Evolutionary conservation across 2,797 vertebrate genomes (phyloP).

Genomic region (Choloepus didactylus): DNA sequence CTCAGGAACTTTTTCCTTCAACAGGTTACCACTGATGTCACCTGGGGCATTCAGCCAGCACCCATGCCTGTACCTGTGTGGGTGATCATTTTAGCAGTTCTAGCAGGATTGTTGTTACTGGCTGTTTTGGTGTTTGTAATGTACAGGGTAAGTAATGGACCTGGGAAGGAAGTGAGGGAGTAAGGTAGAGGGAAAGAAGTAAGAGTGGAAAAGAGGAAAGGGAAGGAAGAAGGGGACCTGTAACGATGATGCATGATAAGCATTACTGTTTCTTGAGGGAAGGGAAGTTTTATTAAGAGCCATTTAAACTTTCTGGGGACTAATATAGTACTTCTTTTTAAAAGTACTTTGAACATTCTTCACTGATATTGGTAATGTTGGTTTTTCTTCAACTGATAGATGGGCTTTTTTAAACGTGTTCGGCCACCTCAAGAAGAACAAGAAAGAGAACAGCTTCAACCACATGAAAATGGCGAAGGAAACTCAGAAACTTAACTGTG

Average conservation of each 20-base stretch:
- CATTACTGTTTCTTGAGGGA: background rate
- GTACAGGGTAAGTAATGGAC: constrained; percentile 93
- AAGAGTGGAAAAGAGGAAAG: background rate
- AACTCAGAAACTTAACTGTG: constrained; percentile 93
- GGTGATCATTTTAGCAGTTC: constrained; percentile 96
- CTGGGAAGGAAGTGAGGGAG: background rate
- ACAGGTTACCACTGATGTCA: constrained; percentile 94
- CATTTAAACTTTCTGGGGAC: background rate
- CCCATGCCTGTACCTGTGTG: constrained; percentile 93
- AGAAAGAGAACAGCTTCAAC: constrained; percentile 97
- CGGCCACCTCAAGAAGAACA: constrained; percentile 97
- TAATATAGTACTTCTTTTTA: background rate
- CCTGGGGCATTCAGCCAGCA: constrained; percentile 93
- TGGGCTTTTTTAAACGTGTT: constrained; percentile 98
- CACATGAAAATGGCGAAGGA: constrained; percentile 96
- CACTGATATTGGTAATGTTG: background rate
- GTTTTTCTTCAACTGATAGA: constrained; percentile 85
- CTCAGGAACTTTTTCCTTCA: background rate
- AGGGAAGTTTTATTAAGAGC: background rate
- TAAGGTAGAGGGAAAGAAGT: background rate
- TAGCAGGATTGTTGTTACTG: constrained; percentile 95
- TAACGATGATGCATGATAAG: background rate
- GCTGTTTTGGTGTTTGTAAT: constrained; percentile 96
- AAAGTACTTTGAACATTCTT: background rate
- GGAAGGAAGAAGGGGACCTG: background rate